phyloP scores from a whole-genome alignment of 2,113 vertebrate genomes.

The Poecilia latipinna region DNA sequence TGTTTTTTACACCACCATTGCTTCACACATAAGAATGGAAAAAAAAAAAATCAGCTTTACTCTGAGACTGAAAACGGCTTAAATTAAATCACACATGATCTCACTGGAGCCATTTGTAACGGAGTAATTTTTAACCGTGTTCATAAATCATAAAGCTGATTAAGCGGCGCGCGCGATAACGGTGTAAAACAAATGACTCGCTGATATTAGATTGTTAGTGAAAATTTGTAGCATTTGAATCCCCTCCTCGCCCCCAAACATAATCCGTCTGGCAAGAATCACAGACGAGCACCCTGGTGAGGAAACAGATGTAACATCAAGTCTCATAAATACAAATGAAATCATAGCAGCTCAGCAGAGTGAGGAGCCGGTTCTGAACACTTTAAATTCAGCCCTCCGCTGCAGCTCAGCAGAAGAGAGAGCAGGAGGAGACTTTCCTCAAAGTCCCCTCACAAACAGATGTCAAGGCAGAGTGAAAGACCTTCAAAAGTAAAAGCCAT shows the following conservation, averaged over 20 bases:
- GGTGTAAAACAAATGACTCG: neutral
- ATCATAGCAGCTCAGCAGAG: neutral
- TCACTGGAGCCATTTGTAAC: neutral
- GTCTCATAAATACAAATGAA: neutral
- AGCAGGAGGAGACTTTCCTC: constrained; percentile 18
- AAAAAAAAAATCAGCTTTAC: too few relatives aligned
- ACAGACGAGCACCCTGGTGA: neutral
- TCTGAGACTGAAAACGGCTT: too few relatives aligned
- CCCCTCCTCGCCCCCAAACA: too few relatives aligned
- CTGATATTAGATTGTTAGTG: neutral
- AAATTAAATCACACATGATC: neutral
- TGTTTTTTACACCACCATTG: too few relatives aligned
- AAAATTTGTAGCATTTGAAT: neutral
- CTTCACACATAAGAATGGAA: too few relatives aligned
- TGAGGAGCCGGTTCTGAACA: neutral
- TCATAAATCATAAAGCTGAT: too few relatives aligned
- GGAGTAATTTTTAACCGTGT: neutral
- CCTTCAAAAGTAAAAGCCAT: constrained; percentile 21
- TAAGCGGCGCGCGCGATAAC: neutral
- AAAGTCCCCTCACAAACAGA: constrained; percentile 17
- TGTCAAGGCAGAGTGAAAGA: constrained; percentile 21
- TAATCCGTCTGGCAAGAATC: neutral
- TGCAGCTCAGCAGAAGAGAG: constrained; percentile 12
- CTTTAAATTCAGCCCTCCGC: neutral
- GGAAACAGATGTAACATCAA: neutral